phyloP scores from a whole-genome alignment of 2,113 vertebrate species.

The Pampusana beccarii region DNA sequence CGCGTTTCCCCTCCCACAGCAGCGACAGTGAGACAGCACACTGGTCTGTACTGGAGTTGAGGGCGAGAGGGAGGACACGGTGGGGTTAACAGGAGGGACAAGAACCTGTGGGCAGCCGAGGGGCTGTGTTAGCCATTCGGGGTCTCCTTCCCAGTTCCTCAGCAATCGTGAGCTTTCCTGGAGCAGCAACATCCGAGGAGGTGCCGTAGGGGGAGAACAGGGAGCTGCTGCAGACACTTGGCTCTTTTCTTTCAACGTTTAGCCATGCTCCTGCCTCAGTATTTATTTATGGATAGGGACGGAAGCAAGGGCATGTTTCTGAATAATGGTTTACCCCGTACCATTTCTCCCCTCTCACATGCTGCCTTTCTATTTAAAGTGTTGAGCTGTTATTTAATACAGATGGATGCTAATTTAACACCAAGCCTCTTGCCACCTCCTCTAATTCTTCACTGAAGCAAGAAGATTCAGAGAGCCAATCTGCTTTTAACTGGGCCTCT shows the following conservation, averaged over 20 bases:
- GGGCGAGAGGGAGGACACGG: background rate
- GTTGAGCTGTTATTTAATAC: conserved; percentile 41
- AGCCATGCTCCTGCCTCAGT: background rate
- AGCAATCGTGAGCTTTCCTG: background rate
- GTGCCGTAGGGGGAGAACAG: background rate
- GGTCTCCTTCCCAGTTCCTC: background rate
- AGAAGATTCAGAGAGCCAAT: conserved; percentile 8
- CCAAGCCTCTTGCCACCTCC: conserved; percentile 14
- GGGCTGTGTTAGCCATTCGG: background rate
- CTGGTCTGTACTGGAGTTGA: background rate
- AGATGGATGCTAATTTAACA: conserved; percentile 48
- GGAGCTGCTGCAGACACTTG: background rate
- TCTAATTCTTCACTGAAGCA: conserved; percentile 31
- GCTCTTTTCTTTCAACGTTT: background rate
- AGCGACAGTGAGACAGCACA: background rate
- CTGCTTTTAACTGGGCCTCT: conserved; percentile 35
- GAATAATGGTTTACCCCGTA: conserved; percentile 6
- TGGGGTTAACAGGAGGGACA: background rate
- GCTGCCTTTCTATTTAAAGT: conserved; percentile 53
- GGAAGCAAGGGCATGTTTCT: conserved; percentile 42
- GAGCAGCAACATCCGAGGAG: background rate
- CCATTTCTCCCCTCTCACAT: conserved; percentile 4
- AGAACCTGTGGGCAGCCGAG: background rate
- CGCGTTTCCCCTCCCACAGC: background rate
- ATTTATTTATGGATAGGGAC: conserved; percentile 39